A percentile compares a stretch with the other conserved stretches of the same genome.
phyloP scores from a whole-genome alignment of 2,888 invertebrate species.

The Pseudococcus jackbeardsleyi region DNA sequence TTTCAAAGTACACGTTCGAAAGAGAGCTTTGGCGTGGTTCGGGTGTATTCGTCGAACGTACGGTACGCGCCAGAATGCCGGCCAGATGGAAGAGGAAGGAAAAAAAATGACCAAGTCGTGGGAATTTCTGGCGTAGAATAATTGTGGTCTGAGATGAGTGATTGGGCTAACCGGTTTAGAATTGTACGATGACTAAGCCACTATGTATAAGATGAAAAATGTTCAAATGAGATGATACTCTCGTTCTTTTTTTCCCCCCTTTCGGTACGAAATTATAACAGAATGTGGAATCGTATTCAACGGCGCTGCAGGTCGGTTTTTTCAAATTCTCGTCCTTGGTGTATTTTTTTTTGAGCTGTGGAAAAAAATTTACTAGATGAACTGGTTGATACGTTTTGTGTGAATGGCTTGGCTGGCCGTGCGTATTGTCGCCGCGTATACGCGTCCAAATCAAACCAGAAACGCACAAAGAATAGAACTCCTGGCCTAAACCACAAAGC shows the following conservation, averaged over 20 bases:
- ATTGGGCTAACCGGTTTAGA: slow-evolving; percentile 45
- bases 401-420: slow-evolving; percentile 8
- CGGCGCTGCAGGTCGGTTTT: neutral
- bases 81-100: neutral
- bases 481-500: slow-evolving; percentile 46
- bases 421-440: neutral
- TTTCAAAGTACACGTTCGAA: neutral
- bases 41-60: neutral
- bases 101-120: slow-evolving; percentile 49
- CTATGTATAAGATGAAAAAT: slow-evolving; percentile 21
- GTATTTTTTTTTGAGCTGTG: neutral
- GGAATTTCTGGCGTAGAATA: slow-evolving; percentile 50
- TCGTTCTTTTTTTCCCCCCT: neutral
- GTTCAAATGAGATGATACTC: slow-evolving; percentile 15
- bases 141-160: slow-evolving; percentile 54
- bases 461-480: slow-evolving; percentile 29
- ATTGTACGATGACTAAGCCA: slow-evolving; percentile 45
- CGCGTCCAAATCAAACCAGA: neutral
- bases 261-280: slow-evolving; percentile 25
- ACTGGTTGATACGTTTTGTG: neutral
- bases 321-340: neutral
- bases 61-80: neutral
- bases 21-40: slow-evolving; percentile 18
- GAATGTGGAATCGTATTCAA: slow-evolving; percentile 2
- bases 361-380: neutral